Base-by-base conservation (phyloP, 2,888 invertebrate genomes). In the Himalopsyche kuldschensis region DNA sequence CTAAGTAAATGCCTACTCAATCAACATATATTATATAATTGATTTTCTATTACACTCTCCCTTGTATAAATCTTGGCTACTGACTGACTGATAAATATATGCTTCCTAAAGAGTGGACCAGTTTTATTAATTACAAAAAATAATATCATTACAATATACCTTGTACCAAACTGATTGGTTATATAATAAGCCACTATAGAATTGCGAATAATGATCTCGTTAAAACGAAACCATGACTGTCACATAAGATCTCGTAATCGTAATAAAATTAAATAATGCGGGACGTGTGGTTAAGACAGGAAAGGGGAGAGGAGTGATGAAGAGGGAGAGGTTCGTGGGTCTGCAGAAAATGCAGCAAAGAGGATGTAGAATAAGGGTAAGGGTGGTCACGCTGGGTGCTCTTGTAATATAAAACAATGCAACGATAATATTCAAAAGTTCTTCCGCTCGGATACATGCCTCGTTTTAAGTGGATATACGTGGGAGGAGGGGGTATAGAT, bases 221-320 rank as follows among this genome's bases (percentile, higher is more conserved):
- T 69, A 69, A 11, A 30, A 27, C 27, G 69, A 69, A 69, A 69
- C 69, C 24, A 69, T 69, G 27, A 27, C 69, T 69, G 69, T 69
- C 84, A 84, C 83, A 83, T 84, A 83, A 84, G 83, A 84, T 84
- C 76, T 81, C 83, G 75, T 84, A 85, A 85, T 83, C 77, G 78
- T 81, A 86, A 86, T 86, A 86, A 86, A 86, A 86, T 84, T 86
- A 86, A 86, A 86, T 82, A 84, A 84, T 81, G 84, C 75, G 75
- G 78, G 81, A 80, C 80, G 83, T 80, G 83, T 83, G 79, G 63
- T 47, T 63, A 55, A 79, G 48, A 31, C 55, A 79, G 48, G 75
- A 24, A 27, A 31, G 20, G 69, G 82, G 75, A 79, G 35, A 46
- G 79, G 76, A 11, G 32, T n/a, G 17, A 17, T 24, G 35, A 4